Conservation (phyloP, 2,113 vertebrate species). For the Nycticorax nycticorax region DNA sequence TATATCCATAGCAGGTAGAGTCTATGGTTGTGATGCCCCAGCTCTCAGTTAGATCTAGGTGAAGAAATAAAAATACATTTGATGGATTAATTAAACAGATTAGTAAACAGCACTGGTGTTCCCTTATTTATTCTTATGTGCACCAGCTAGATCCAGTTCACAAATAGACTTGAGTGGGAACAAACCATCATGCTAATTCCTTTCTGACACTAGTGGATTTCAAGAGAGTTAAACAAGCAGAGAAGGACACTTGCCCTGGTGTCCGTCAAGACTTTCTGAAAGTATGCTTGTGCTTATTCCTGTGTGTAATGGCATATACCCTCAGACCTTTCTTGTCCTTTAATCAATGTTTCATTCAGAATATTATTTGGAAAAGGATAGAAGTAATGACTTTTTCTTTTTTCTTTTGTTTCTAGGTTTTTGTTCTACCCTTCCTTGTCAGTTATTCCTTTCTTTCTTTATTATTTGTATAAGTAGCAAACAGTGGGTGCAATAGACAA, state of each 20-base stretch:
- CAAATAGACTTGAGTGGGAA: neutral
- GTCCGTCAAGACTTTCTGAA: neutral
- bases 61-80: neutral
- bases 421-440: neutral
- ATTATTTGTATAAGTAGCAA: neutral
- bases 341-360: neutral
- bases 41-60: neutral
- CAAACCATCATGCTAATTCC: neutral
- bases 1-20: neutral
- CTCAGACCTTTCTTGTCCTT: neutral
- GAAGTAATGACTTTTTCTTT: neutral
- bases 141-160: neutral
- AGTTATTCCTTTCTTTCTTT: neutral
- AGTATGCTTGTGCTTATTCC: neutral
- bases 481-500: neutral
- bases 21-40: neutral
- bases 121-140: neutral
- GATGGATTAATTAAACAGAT: neutral
- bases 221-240: neutral
- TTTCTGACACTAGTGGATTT: neutral
- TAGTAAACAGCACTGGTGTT: neutral
- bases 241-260: rapidly evolving
- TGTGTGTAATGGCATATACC: neutral
- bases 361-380: neutral
- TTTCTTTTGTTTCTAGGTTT: neutral